Evolutionary conservation across 2,113 vertebrate genomes (phyloP).

Genomic region (Colius striatus): DNA sequence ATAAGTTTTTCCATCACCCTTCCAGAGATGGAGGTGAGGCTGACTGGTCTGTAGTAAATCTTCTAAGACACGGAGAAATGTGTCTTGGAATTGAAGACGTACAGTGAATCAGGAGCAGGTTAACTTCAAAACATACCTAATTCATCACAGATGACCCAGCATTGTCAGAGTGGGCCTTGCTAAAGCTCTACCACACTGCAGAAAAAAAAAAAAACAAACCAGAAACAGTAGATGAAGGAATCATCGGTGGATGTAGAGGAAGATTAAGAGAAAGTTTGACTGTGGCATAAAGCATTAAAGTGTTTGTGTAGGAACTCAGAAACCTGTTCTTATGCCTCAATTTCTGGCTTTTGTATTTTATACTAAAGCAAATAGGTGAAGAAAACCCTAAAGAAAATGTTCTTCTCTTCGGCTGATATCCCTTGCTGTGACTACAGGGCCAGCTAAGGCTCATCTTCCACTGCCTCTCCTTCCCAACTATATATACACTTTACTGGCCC

Average conservation of each 20-base stretch:
- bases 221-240: neutral
- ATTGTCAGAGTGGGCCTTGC: neutral
- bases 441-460: neutral
- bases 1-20: too few species aligned
- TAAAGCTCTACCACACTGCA: neutral
- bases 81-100: neutral
- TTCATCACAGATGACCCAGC: too few species aligned
- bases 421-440: neutral
- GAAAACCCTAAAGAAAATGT: neutral
- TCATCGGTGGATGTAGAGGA: neutral
- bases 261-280: neutral
- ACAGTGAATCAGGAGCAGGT: neutral
- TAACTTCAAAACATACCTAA: neutral
- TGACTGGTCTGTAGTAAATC: too few species aligned
- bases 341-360: neutral
- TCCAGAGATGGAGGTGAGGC: too few species aligned
- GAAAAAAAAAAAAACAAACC: neutral
- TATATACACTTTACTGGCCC: neutral
- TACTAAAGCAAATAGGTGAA: neutral
- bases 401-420: neutral
- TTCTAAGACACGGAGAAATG: too few species aligned
- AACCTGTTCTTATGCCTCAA: neutral
- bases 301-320: neutral
- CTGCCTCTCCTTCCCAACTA: neutral
- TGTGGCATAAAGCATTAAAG: neutral